Percentiles rank a stretch among this genome's conserved stretches.
phyloP scores from a whole-genome alignment of 2,888 invertebrate species.

The Drosophila melanosoma region DNA sequence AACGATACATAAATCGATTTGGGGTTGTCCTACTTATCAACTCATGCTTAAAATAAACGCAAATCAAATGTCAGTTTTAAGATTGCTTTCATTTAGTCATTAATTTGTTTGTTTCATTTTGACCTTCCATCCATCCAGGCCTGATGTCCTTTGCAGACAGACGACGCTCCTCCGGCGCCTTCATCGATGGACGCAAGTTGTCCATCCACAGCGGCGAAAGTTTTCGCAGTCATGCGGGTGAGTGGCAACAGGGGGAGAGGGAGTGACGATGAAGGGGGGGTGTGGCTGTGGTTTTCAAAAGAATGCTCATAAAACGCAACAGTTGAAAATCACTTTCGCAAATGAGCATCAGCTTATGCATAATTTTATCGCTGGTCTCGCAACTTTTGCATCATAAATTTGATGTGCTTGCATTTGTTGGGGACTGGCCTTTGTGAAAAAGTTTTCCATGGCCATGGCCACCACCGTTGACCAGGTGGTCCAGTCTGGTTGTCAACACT shows the following conservation, averaged over 20 bases:
- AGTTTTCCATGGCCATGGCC: slow-evolving; percentile 26
- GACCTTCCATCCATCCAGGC: slow-evolving; percentile 65
- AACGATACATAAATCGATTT: not conserved
- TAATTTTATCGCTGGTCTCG: slow-evolving; percentile 67
- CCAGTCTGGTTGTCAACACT: slow-evolving; percentile 26
- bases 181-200: slow-evolving; percentile 84
- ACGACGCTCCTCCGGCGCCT: slow-evolving; percentile 84
- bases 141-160: slow-evolving; percentile 85
- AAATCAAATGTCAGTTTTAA: not conserved
- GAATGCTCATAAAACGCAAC: slow-evolving; percentile 62
- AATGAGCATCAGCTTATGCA: slow-evolving; percentile 73
- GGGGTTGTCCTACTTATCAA: not conserved
- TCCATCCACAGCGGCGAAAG: slow-evolving; percentile 85
- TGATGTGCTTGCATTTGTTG: slow-evolving; percentile 50
- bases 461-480: slow-evolving; percentile 22
- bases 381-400: slow-evolving; percentile 76
- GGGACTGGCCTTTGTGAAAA: slow-evolving; percentile 49
- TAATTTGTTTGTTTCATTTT: slow-evolving; percentile 29
- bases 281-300: not conserved
- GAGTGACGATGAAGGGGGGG: not conserved
- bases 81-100: slow-evolving; percentile 4
- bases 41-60: not conserved
- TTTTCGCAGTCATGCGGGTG: slow-evolving; percentile 84
- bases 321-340: slow-evolving; percentile 79
- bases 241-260: slow-evolving; percentile 39